These are phyloP conservation scores for Steinernema scapterisci DNA, from an alignment of 2,888 invertebrate species.

Conservation along the genomic window DNA sequence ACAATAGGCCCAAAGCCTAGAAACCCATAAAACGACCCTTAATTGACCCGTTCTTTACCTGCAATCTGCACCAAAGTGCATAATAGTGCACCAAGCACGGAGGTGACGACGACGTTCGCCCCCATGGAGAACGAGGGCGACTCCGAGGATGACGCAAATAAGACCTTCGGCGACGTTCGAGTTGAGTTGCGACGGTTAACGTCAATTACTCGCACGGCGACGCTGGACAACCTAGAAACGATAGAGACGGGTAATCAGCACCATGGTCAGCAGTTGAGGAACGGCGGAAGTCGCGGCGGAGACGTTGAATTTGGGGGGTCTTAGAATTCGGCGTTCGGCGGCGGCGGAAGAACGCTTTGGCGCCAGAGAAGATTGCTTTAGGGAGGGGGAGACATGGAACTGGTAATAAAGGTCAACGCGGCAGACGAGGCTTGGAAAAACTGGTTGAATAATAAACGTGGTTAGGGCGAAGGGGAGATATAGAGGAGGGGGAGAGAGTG, in stretches of 20 bases:
- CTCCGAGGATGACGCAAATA: neutral
- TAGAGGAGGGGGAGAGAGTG: too few species aligned
- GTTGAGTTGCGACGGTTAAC: conserved; percentile 9
- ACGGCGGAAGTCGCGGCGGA: conserved; percentile 16
- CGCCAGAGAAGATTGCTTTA: too few species aligned
- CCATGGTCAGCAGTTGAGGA: conserved; percentile 15
- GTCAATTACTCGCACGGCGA: conserved; percentile 11
- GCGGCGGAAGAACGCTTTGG: too few species aligned
- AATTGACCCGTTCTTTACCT: neutral
- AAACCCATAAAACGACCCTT: too few species aligned
- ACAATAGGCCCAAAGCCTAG: neutral
- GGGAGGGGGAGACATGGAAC: too few species aligned
- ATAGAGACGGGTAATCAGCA: conserved; percentile 12
- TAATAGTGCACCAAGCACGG: neutral
- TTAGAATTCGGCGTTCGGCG: too few species aligned
- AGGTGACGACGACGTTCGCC: neutral
- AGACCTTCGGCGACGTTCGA: too few species aligned
- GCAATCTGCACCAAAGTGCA: neutral
- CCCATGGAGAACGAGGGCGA: neutral
- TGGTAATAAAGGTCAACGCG: too few species aligned
- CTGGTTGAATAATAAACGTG: too few species aligned
- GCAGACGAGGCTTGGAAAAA: too few species aligned
- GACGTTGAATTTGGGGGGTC: neutral
- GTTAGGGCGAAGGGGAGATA: too few species aligned
- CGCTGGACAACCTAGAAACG: conserved; percentile 32